These are phyloP conservation scores for Colossoma macropomum DNA, from an alignment of 2,113 vertebrate genomes.

Conservation along the genomic window DNA sequence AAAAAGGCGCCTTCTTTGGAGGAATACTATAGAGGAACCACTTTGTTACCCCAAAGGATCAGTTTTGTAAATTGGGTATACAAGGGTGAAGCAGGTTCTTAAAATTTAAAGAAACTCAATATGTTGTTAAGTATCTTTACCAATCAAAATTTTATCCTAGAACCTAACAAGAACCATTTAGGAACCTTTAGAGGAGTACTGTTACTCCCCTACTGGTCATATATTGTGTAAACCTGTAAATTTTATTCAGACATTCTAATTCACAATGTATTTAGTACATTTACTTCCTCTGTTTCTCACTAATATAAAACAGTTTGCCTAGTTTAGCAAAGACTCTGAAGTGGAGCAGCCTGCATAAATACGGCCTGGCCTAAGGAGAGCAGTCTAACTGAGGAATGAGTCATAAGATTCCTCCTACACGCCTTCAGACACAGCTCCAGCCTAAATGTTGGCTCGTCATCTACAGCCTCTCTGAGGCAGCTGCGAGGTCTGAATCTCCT, in stretches of 20 bases:
- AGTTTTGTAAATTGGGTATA: too few species aligned
- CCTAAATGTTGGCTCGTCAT: neutral
- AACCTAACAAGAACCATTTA: too few species aligned
- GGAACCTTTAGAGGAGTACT: too few species aligned
- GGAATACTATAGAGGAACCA: too few species aligned
- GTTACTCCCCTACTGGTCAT: neutral
- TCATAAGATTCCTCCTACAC: slow-evolving; percentile 4
- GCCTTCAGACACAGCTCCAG: slow-evolving; percentile 4
- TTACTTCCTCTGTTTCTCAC: neutral
- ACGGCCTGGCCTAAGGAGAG: neutral
- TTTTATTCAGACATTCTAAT: neutral
- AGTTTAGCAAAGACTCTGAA: neutral
- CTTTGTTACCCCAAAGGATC: too few species aligned
- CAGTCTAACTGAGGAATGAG: neutral
- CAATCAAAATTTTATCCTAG: too few species aligned
- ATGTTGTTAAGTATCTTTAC: too few species aligned
- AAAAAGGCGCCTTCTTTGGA: too few species aligned
- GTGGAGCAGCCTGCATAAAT: neutral
- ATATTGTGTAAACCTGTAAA: too few species aligned
- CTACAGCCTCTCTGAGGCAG: neutral
- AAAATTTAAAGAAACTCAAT: too few species aligned
- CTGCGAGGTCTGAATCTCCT: too few species aligned
- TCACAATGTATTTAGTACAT: neutral
- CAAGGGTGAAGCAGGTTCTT: too few species aligned
- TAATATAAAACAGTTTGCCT: neutral